phyloP scores from a whole-genome alignment of 2,113 vertebrate species.

The Callaeas wilsoni region DNA sequence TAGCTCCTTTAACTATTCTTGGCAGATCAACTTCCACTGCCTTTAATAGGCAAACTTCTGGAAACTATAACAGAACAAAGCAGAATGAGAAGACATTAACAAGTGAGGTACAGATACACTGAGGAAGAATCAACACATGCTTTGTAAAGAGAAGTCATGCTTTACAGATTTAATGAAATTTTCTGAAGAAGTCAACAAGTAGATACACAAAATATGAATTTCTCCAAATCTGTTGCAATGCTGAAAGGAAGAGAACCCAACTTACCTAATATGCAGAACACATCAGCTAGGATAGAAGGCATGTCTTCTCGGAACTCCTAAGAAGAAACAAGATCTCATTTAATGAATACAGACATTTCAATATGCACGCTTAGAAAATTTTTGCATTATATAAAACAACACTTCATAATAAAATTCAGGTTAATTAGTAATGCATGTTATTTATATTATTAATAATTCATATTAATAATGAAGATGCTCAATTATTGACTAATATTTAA shows the following conservation, averaged over 20 bases:
- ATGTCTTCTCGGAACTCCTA: constrained; percentile 94
- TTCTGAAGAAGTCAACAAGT: not conserved
- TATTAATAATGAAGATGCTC: not conserved
- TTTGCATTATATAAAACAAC: not conserved
- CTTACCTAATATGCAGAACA: constrained; percentile 95
- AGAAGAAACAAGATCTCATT: constrained; percentile 43
- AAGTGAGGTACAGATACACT: not conserved
- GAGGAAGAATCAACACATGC: not conserved
- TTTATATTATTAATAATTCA: not conserved
- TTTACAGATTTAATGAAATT: not conserved
- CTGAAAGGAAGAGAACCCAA: not conserved
- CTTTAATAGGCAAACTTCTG: not conserved
- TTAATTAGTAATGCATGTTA: not conserved
- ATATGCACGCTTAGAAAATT: not conserved
- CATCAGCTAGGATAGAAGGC: constrained; percentile 96
- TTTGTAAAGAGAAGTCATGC: not conserved
- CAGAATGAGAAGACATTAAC: not conserved
- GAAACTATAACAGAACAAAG: not conserved
- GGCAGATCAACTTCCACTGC: not conserved
- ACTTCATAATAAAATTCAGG: not conserved
- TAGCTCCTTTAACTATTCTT: not conserved
- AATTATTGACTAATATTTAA: not conserved
- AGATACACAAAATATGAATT: not conserved
- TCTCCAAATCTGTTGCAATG: not conserved
- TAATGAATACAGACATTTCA: not conserved